Evolutionary conservation across 2,888 invertebrate species (phyloP), one percentile per base, ranked within the genome.

Genomic region (Dichetophora obliterata): DNA sequence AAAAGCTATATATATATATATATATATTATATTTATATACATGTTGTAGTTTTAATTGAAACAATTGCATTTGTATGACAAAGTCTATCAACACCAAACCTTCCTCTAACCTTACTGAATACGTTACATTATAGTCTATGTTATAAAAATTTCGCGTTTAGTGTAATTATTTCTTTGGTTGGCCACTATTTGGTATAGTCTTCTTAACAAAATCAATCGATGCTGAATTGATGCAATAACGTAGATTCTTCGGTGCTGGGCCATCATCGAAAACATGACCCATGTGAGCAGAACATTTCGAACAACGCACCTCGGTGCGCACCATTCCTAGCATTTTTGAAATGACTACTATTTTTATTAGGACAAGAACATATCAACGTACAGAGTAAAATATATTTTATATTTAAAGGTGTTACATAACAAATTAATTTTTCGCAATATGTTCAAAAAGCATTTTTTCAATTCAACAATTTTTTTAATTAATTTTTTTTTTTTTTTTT

Each of bases 251-350:
- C 79, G 98, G 98, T 86, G 94, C 92, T 22, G 98, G 98, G 83
- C 98, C 98, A 90, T 99, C 98, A 89, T 96, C 95, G 91, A 99
- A 99, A 81, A 98, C 96, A 89, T 99, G 98, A 79, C 99, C 98
- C 89, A 99, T 93, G 90, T 99, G 98, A 82, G 98, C 95, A 81
- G 95, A 94, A 91, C 98, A 98, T 90, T 95, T 93, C 84, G 96
- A 93, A 91, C 98, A 98, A 86, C 95, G 93, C 90, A 99, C 98
- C 92, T 99, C 99, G 82, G 96, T 98, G 90, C 98, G 93, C 87
- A 95, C 93, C 93, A 96, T 93, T 91, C 97, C 98, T 94, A 96
- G 85, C 88, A 88, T 88, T 88, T 88, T 88, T 85, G 88, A 88
- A 88, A 88, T 88, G 82, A 96, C 92, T 96, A 86, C 88, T 88